Base-by-base conservation (phyloP, 2,113 vertebrate species). In the Eira barbara region DNA sequence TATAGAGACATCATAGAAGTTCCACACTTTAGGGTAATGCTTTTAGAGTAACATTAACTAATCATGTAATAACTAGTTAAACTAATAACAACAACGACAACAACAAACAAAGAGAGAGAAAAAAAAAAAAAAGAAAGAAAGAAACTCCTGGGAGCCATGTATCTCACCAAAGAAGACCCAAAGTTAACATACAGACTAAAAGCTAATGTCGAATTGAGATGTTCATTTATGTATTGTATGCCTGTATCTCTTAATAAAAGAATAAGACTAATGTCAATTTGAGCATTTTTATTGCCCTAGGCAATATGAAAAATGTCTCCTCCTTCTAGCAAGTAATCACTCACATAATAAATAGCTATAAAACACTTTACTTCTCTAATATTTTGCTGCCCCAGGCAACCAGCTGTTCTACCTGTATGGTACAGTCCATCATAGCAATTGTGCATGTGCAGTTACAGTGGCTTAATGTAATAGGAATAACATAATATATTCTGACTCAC, bases 341-440 rank as follows among this genome's bases (percentile, higher is more conserved):
- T 96, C 59, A 96, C 91, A 81, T 92, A 95, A 95, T 96, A 97
- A 98, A 97, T 61, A 98, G 85, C 27, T 91, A 81, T 89, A 96
- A 95, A 98, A 89, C 31, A 92, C 65, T 96, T 93, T 71, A 42
- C 11, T 93, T 15, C 34, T 97, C 65, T 89, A 89, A 95, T 87
- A 93, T 67, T 91, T 96, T 94, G 61, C 61, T 81, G 95, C 97
- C 82, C 20, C 18, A 84, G 96, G 97, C 93, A 95, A 94, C 47
- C 96, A 95, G 96, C 82, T 95, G 27, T 61, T 96, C 91, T 73
- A 89, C 65, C 36, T 94, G 47, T 78, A 90, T 27, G 74, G 12
- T 71, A 55, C 29, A 97, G 52, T 23, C 90, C 36, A 7, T 80
- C 42, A n/a, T 88, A 93, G 57, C 27, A 47, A 42, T 92, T 81